These are phyloP conservation scores for Pristionchus fissidentatus DNA, from an alignment of 2,888 invertebrate genomes.

Conservation along the genomic window DNA sequence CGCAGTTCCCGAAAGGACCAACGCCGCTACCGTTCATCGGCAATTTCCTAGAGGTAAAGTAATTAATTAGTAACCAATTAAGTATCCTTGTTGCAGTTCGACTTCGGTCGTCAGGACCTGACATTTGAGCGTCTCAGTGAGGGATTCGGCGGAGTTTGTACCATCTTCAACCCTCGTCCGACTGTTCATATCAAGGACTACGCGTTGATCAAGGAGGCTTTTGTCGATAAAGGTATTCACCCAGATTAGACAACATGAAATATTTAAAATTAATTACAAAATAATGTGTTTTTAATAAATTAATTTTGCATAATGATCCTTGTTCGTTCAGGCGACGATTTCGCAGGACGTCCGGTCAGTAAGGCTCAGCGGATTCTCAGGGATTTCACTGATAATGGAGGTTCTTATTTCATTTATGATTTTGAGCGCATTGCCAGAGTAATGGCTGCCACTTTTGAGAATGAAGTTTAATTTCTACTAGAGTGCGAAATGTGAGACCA, in stretches of 20 bases:
- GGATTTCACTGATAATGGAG: conserved; percentile 7
- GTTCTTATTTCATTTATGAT: no score
- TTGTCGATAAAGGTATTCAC: conserved; percentile 4
- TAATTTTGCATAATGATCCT: background rate
- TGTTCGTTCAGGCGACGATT: background rate
- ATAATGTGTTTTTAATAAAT: background rate
- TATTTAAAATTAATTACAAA: background rate
- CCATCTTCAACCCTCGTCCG: background rate
- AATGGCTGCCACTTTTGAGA: no score
- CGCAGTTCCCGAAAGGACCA: background rate
- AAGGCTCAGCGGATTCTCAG: background rate
- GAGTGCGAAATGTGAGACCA: no score
- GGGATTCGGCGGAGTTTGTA: conserved; percentile 4
- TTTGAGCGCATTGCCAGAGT: no score
- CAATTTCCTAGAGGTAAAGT: background rate
- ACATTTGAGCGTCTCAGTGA: background rate
- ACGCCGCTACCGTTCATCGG: background rate
- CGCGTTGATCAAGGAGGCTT: background rate
- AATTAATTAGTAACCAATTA: background rate
- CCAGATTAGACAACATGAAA: no score
- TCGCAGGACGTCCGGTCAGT: background rate
- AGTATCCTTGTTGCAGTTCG: background rate
- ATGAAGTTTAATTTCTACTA: no score
- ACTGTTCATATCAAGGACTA: background rate
- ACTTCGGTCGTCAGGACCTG: background rate